Conservation (phyloP, 2,888 invertebrate genomes). For the Phaonia tiefii region DNA sequence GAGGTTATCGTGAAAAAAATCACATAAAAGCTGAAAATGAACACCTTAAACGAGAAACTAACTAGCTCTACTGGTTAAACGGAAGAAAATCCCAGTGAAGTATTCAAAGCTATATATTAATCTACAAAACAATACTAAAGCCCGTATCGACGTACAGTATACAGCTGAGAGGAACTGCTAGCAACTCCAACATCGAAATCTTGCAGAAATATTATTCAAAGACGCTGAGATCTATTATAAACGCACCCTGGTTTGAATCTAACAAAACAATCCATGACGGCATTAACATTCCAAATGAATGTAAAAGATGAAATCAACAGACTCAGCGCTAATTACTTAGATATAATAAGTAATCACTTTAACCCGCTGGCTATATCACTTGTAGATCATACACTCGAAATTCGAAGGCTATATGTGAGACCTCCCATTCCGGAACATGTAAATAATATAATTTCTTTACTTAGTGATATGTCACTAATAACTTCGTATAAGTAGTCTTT, state of each 20-base stretch:
- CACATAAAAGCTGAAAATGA: neutral
- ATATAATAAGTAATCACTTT: slow-evolving; percentile 1
- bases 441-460: neutral
- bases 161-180: slow-evolving; percentile 38
- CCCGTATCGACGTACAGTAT: slow-evolving; percentile 21
- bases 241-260: neutral
- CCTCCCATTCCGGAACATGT: no score
- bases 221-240: neutral
- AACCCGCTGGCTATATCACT: no score
- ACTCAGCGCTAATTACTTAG: neutral
- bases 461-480: neutral
- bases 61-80: slow-evolving; percentile 1
- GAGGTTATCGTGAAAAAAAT: neutral
- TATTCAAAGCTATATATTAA: slow-evolving; percentile 30
- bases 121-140: slow-evolving; percentile 43
- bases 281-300: neutral
- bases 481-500: neutral
- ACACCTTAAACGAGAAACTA: neutral
- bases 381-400: neutral
- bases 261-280: neutral
- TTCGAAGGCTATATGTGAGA: neutral
- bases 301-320: neutral
- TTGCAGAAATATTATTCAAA: neutral
- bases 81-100: slow-evolving; percentile 6
- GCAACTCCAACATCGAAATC: neutral